These are phyloP conservation scores for Carcinoscorpius rotundicauda DNA, from an alignment of 1,140 invertebrate species.

Conservation along the genomic window DNA sequence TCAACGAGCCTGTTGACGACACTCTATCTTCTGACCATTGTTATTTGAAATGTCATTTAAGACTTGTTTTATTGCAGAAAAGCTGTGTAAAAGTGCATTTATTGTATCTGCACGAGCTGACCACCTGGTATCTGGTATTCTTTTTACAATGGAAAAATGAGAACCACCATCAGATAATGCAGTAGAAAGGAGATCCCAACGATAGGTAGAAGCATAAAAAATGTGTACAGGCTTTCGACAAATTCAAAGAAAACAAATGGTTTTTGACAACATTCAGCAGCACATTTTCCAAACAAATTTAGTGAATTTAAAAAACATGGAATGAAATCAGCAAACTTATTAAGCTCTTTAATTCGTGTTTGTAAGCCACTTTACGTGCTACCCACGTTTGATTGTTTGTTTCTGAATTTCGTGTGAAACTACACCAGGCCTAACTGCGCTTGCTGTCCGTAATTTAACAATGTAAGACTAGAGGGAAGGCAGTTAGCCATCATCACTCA, in stretches of 20 bases:
- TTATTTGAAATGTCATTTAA: too few species aligned
- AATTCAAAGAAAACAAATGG: too few species aligned
- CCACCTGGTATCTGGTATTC: background rate
- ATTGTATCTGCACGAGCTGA: background rate
- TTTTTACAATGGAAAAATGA: constrained; percentile 1
- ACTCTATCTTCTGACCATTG: too few species aligned
- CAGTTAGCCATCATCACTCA: too few species aligned
- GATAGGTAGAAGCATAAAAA: constrained; percentile 20
- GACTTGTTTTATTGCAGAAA: too few species aligned
- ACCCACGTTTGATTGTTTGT: too few species aligned
- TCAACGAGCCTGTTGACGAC: too few species aligned
- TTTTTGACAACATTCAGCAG: background rate
- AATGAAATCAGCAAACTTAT: constrained; percentile 2
- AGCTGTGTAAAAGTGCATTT: too few species aligned
- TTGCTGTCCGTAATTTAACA: too few species aligned
- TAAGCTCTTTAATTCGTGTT: background rate
- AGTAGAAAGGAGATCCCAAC: constrained; percentile 23
- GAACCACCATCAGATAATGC: background rate
- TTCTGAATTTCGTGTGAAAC: too few species aligned
- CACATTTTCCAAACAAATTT: constrained; percentile 6
- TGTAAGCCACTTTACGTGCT: constrained; percentile 12
- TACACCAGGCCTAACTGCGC: too few species aligned
- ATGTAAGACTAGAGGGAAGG: too few species aligned
- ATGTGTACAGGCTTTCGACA: background rate
- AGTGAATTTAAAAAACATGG: constrained; percentile 9